These are phyloP conservation scores for Biston stratarius DNA, from an alignment of 2,888 invertebrate species.

Conservation along the genomic window DNA sequence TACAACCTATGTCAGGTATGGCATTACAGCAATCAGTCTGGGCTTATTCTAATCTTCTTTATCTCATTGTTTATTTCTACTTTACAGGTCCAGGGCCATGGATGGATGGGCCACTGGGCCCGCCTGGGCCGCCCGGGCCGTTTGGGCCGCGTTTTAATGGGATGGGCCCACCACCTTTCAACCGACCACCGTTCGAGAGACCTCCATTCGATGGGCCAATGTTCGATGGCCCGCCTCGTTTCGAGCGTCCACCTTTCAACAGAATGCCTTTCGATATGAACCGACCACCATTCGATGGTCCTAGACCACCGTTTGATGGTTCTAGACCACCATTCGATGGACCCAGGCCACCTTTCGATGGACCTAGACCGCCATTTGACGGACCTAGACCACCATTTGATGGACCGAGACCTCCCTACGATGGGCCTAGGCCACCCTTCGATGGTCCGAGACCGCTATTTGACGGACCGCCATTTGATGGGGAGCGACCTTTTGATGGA, in stretches of 20 bases:
- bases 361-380: constrained; percentile 58
- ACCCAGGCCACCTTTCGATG: constrained; percentile 63
- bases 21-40: constrained; percentile 41
- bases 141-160: constrained; percentile 80
- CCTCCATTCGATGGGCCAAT: constrained; percentile 61
- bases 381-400: constrained; percentile 58
- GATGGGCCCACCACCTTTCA: constrained; percentile 67
- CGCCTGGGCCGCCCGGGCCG: constrained; percentile 63
- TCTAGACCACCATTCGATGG: constrained; percentile 61
- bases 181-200: constrained; percentile 55
- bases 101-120: constrained; percentile 78
- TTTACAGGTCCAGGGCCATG: constrained; percentile 67
- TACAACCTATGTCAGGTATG: constrained; percentile 76
- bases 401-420: constrained; percentile 62
- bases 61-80: constrained; percentile 3
- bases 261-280: constrained; percentile 66
- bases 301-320: constrained; percentile 53
- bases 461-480: constrained; percentile 64
- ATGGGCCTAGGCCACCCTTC: constrained; percentile 57
- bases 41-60: neutral
- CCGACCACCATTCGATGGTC: constrained; percentile 55
- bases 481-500: constrained; percentile 60
- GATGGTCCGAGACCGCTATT: constrained; percentile 58
- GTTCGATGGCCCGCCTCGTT: constrained; percentile 63
- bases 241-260: constrained; percentile 61